Evolutionary conservation across 2,888 invertebrate genomes (phyloP).

Genomic region (Venusia cambrica): DNA sequence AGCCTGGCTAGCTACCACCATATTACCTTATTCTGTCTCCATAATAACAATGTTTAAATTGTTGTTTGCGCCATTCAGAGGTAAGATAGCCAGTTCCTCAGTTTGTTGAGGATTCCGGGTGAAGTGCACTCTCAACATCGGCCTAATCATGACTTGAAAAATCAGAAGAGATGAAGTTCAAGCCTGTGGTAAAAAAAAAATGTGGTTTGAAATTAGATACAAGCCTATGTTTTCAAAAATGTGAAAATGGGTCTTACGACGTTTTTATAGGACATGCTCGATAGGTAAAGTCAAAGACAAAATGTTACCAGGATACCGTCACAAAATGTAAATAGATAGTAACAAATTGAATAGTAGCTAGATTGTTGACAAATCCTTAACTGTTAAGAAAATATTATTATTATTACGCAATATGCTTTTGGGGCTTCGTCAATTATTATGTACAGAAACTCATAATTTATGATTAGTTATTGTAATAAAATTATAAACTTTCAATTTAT

Average conservation of each 20-base stretch:
- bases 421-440: constrained; percentile 40
- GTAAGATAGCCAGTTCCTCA: too few relatives aligned
- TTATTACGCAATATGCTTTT: constrained; percentile 28
- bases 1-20: too few relatives aligned
- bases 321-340: constrained; percentile 46
- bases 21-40: too few relatives aligned
- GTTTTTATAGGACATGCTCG: constrained; percentile 10
- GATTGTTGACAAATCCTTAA: constrained; percentile 47
- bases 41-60: too few relatives aligned
- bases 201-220: neutral
- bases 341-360: constrained; percentile 44
- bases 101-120: too few relatives aligned
- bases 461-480: constrained; percentile 36
- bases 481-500: constrained; percentile 20
- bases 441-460: constrained; percentile 26
- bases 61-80: too few relatives aligned
- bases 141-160: too few relatives aligned
- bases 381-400: constrained; percentile 14
- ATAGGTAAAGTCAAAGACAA: constrained; percentile 46
- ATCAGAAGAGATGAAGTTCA: too few relatives aligned
- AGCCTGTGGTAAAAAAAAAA: too few relatives aligned
- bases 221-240: neutral
- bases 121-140: too few relatives aligned
- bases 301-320: constrained; percentile 64
- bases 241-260: constrained; percentile 1